Conservation (phyloP, 35 echinoderm and acorn worm species). For the Lytechinus pictus region DNA sequence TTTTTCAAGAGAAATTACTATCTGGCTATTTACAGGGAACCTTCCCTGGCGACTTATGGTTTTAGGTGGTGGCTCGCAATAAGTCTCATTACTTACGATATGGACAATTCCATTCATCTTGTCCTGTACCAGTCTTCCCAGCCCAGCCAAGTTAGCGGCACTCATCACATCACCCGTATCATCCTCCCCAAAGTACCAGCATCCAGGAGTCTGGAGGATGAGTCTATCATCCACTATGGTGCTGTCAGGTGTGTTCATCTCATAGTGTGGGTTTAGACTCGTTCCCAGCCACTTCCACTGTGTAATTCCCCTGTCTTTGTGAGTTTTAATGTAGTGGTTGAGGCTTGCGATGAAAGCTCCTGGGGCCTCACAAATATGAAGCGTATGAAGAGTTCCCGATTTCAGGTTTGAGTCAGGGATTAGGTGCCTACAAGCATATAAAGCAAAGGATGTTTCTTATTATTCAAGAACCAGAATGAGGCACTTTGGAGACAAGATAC, state of each 20-base stretch:
- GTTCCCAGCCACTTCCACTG: conserved; percentile 87
- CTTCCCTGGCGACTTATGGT: too few species aligned
- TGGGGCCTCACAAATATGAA: conserved; percentile 96
- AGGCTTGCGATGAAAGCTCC: conserved; percentile 94
- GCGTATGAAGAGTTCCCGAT: conserved; percentile 54
- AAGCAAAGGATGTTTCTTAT: background rate
- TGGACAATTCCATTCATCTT: conserved; percentile 58
- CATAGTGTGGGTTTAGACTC: conserved; percentile 95
- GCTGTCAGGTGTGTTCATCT: conserved; percentile 72
- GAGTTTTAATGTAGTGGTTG: conserved; percentile 83
- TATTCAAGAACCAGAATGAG: too few species aligned
- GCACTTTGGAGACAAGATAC: too few species aligned
- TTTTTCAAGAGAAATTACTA: too few species aligned
- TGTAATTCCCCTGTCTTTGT: background rate
- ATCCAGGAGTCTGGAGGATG: conserved; percentile 67
- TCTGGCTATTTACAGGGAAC: too few species aligned
- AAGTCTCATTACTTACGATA: conserved; percentile 44
- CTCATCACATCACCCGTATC: conserved; percentile 89
- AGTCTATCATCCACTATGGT: conserved; percentile 92
- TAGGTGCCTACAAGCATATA: conserved; percentile 4
- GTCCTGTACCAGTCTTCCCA: background rate
- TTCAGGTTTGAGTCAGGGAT: background rate
- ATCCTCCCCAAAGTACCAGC: conserved; percentile 95
- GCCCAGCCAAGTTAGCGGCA: conserved; percentile 58
- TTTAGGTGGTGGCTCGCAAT: too few species aligned